Evolutionary conservation across 2,113 vertebrate species (phyloP), one percentile per base, ranked within the genome.

Genomic region (Pycnonotus jocosus): DNA sequence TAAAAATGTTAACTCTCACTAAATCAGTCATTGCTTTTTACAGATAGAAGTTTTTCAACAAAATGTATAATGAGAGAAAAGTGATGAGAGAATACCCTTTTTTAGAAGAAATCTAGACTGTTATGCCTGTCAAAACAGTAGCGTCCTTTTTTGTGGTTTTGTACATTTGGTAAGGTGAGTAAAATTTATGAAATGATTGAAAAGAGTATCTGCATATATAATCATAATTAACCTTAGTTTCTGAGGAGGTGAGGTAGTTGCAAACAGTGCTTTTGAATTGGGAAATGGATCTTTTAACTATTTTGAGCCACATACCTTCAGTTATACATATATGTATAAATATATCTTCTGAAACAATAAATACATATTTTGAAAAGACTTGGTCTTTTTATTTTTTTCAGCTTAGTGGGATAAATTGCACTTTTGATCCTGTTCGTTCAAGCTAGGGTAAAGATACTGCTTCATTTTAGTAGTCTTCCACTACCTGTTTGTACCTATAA

Each of bases 1-100:
- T 92, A 85, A 92, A 97, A 88, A 86, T 79, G 22, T 82, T 94
- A 91, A 48, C 56, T 94, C 73, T 94, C 93, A 82, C n/a, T 92
- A 62, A 61, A 62, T 83, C 64, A 62, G 44, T 78, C 33, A 65
- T 47, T 81, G 45, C 73, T 88, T 95, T 89, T 88, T 86, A 87
- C 62, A 51, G 81, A 80, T 79, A 86, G n/a, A 31, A 48, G 14
- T 23, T 92, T 94, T 95, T 81, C 56, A 85, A 54, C n/a, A 72
- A 61, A 85, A 74, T 20, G 8, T 74, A 58, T 61, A 44, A 80
- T 91, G 74, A 53, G 28, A 73, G 18, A 47, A 61, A 86, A 85
- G 42, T 6, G 10, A 65, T 50, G 64, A 85, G 23, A 68, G 22
- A 60, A 69, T 92, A 90, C 78, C 31, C 28, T 33, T 86, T 83